A percentile compares a stretch with the other conserved stretches of the same genome.
phyloP scores from a whole-genome alignment of 2,797 vertebrate species.

The Pagetopsis macropterus region DNA sequence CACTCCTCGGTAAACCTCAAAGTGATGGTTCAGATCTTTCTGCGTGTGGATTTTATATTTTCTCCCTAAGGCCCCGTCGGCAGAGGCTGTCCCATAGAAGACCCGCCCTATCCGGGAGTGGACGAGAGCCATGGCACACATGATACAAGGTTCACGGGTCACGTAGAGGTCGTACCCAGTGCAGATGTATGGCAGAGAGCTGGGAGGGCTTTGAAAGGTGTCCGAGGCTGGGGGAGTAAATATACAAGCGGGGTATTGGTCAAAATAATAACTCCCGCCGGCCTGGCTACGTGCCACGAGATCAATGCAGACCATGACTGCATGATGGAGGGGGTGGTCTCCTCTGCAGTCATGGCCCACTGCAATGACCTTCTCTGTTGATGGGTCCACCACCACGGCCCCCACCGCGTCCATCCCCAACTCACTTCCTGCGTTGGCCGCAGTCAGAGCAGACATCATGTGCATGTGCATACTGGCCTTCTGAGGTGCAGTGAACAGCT shows the following conservation, averaged over 20 bases:
- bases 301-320: conserved; percentile 90
- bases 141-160: conserved; percentile 90
- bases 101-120: conserved; percentile 89
- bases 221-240: conserved; percentile 13
- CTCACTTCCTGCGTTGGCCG: conserved; percentile 68
- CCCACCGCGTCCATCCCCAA: conserved; percentile 85
- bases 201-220: rapidly evolving
- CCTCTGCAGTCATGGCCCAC: conserved; percentile 85
- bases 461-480: conserved; percentile 80
- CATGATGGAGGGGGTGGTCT: conserved; percentile 84
- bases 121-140: conserved; percentile 93
- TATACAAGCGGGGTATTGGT: conserved; percentile 73
- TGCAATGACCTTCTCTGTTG: conserved; percentile 78
- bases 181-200: conserved; percentile 86
- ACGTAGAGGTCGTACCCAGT: conserved; percentile 90
- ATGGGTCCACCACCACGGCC: conserved; percentile 84
- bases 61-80: conserved; percentile 86
- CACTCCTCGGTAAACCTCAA: conserved; percentile 87
- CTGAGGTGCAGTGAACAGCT: conserved; percentile 80
- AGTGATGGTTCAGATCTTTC: conserved; percentile 90
- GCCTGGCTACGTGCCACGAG: conserved; percentile 88
- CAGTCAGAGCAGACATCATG: conserved; percentile 84
- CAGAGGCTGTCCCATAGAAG: conserved; percentile 85
- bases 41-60: conserved; percentile 86
- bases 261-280: conserved; percentile 80